phyloP scores from a whole-genome alignment of 2,113 vertebrate genomes.

The Paraplagusia blochii region DNA sequence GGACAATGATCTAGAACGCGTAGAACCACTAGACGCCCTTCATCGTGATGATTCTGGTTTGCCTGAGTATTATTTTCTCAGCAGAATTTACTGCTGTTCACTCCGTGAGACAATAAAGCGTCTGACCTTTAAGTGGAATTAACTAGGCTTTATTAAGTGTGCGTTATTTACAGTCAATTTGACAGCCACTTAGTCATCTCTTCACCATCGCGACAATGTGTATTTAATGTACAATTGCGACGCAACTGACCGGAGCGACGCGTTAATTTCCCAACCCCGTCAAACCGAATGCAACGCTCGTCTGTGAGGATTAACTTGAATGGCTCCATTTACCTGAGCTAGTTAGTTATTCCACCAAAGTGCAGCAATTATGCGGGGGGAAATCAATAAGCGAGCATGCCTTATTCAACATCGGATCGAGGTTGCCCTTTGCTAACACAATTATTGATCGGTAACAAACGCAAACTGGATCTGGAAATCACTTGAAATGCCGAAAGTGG shows the following conservation, averaged over 20 bases:
- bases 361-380: constrained; percentile 6
- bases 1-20: no score
- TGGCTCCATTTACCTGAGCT: constrained; percentile 53
- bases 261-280: constrained; percentile 18
- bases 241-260: constrained; percentile 3
- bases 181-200: background rate
- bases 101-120: no score
- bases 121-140: no score
- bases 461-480: constrained; percentile 29
- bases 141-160: background rate
- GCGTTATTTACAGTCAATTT: background rate
- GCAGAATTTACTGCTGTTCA: no score
- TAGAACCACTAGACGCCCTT: no score
- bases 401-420: constrained; percentile 49
- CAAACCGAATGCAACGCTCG: constrained; percentile 18
- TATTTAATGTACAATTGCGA: background rate
- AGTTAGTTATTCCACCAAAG: constrained; percentile 57
- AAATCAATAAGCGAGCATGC: constrained; percentile 55
- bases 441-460: constrained; percentile 61
- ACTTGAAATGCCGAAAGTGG: constrained; percentile 9
- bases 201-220: background rate
- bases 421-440: constrained; percentile 36
- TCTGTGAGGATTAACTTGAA: constrained; percentile 38
- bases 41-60: no score
- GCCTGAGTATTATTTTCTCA: no score